phyloP scores from a whole-genome alignment of 2,888 invertebrate species.

The Nemurella pictetii region DNA sequence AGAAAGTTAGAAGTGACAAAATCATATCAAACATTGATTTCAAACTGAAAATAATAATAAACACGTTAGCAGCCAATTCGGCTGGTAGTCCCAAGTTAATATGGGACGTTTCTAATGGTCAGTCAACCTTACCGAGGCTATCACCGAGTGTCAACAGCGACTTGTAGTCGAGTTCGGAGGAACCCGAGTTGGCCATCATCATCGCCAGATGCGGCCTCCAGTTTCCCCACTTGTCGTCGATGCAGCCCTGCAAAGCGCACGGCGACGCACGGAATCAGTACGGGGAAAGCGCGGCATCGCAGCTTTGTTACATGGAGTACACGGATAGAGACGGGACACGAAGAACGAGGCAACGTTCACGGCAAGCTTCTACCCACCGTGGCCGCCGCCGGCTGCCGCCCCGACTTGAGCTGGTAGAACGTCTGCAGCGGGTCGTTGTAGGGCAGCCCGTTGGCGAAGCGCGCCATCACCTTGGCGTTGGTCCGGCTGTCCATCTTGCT shows the following conservation, averaged over 20 bases:
- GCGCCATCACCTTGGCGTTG: conserved; percentile 82
- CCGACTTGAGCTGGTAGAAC: conserved; percentile 88
- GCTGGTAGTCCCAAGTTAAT: neutral
- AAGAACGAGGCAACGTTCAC: neutral
- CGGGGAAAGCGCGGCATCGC: too few relatives aligned
- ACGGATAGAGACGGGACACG: too few relatives aligned
- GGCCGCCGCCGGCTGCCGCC: conserved; percentile 75
- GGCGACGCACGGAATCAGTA: too few relatives aligned
- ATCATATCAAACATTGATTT: too few relatives aligned
- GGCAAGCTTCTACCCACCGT: conserved; percentile 68
- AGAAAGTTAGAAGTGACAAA: too few relatives aligned
- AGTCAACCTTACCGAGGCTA: conserved; percentile 61
- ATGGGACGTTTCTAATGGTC: neutral
- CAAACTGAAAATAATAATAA: too few relatives aligned
- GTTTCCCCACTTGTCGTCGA: conserved; percentile 82
- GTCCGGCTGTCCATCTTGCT: conserved; percentile 83
- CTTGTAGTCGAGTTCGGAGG: conserved; percentile 75
- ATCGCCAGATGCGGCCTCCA: conserved; percentile 97
- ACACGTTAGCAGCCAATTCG: too few relatives aligned
- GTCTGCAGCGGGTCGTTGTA: conserved; percentile 89
- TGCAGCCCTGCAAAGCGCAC: conserved; percentile 57
- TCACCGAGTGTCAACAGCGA: conserved; percentile 69
- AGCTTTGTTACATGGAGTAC: too few relatives aligned
- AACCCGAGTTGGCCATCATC: conserved; percentile 80
- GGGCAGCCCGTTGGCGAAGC: conserved; percentile 83